These are phyloP conservation scores for Phataginus tricuspis DNA, from an alignment of 2,797 vertebrate genomes.

Conservation along the genomic window DNA sequence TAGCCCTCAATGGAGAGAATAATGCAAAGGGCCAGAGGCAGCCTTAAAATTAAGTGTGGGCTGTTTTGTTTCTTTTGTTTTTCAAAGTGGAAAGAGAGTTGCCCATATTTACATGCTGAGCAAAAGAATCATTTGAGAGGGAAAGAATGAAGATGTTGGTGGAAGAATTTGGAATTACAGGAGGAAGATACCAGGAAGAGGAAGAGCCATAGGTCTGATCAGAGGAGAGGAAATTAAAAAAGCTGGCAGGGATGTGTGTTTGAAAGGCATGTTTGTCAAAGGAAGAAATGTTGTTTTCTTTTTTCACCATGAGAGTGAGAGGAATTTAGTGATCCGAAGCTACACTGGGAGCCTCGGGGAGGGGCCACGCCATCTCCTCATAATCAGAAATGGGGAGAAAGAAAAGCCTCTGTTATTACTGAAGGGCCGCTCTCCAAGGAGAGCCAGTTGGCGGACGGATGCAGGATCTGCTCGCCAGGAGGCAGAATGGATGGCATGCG, in stretches of 20 bases:
- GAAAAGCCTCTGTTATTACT: background rate
- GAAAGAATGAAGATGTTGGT: background rate
- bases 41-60: background rate
- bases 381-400: background rate
- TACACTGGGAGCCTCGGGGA: background rate
- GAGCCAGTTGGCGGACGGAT: background rate
- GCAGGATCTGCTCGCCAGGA: background rate
- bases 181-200: background rate
- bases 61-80: background rate
- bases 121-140: background rate
- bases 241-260: background rate
- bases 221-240: background rate
- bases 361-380: background rate
- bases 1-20: no score
- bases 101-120: background rate
- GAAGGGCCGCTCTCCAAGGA: background rate
- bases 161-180: background rate
- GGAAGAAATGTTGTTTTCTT: background rate
- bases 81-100: background rate
- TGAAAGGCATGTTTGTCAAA: background rate
- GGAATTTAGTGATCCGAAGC: background rate
- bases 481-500: fast-evolving
- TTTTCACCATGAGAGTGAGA: background rate
- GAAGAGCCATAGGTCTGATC: background rate
- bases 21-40: background rate